Base-by-base conservation (phyloP, 2,888 invertebrate species). In the Drosophila niveifrons region DNA sequence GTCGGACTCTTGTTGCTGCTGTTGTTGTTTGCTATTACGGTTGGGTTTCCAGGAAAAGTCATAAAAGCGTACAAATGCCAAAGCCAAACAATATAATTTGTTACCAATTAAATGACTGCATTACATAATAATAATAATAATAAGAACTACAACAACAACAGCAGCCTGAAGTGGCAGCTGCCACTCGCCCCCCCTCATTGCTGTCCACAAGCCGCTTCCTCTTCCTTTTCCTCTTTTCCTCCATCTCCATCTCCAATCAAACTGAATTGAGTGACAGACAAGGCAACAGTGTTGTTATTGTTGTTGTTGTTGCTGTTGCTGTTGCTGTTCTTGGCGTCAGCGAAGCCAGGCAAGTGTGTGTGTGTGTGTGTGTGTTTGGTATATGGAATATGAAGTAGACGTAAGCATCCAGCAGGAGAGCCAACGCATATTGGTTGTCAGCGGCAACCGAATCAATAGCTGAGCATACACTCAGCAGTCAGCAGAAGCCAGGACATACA, bases 91-190 rank as follows among this genome's bases (percentile, higher is more conserved):
- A 85, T 80, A 83, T 77, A 87, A 89, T 87, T 89, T 89, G 80
- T 84, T 89, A 84, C 89, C 86, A 89, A 86, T 86, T 86, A 86
- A 86, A 86, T 86, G 86, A 80, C 80, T 82, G 78, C 86, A 80
- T 76, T 78, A 80, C 83, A 79, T 81, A 89, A 89, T 87, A 88
- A 85, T 76, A 82, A 83, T 71, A 81, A 78, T 71, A 82, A 76
- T 50, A 76, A 52, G 55, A 72, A 46, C 55, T 74, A 52, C 58
- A 75, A 61, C 50, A 72, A 51, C 53, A 62, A 44, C 57, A 75
- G 65, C 55, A 17, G 43, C 63, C 63, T 62, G 67, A 66, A 74
- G 56, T 64, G 57, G 59, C 78, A 61, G 67, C 75, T 67, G 41
- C 53, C 57, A 34, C 56, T 8, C 41, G 29, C 62, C 18, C 11